phyloP scores from a whole-genome alignment of 2,797 vertebrate genomes.

The Melanotaenia pygmaea region DNA sequence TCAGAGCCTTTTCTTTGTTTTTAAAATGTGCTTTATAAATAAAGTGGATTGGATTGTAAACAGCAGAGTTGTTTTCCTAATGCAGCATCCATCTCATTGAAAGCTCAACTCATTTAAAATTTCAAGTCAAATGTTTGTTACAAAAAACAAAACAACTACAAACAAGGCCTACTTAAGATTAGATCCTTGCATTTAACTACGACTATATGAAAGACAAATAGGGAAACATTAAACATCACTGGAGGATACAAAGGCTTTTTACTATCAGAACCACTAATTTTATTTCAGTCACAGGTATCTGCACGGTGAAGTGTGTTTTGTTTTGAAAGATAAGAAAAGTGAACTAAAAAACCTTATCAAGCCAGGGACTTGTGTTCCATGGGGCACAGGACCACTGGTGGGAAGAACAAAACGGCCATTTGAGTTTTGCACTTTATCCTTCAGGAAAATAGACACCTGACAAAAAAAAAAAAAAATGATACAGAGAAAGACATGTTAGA shows the following conservation, averaged over 20 bases:
- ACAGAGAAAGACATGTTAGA: not conserved
- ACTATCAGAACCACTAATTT: not conserved
- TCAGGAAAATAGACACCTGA: constrained; percentile 98
- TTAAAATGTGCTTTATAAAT: no score
- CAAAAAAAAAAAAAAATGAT: constrained; percentile 2
- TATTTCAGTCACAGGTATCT: not conserved
- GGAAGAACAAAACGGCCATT: constrained; percentile 96
- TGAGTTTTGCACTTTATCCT: constrained; percentile 98
- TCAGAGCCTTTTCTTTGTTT: no score
- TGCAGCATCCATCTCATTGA: no score
- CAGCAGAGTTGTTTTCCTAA: no score
- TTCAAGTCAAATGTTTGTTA: constrained; percentile 57
- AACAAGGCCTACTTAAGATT: constrained; percentile 36
- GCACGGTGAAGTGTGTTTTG: not conserved
- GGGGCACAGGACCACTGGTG: constrained; percentile 91
- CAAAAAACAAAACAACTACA: constrained; percentile 30
- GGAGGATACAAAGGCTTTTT: not conserved
- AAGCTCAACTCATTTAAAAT: constrained; percentile 52
- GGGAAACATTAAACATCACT: constrained; percentile 18
- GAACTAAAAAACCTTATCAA: constrained; percentile 87
- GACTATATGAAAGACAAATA: constrained; percentile 15
- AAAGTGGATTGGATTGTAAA: no score
- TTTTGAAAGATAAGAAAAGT: not conserved
- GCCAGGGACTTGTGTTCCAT: constrained; percentile 92
- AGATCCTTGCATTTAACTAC: constrained; percentile 25